Evolutionary conservation across 1,140 invertebrate genomes (phyloP), one percentile per base, ranked within the genome.

Genomic region (Musca vetustissima): DNA sequence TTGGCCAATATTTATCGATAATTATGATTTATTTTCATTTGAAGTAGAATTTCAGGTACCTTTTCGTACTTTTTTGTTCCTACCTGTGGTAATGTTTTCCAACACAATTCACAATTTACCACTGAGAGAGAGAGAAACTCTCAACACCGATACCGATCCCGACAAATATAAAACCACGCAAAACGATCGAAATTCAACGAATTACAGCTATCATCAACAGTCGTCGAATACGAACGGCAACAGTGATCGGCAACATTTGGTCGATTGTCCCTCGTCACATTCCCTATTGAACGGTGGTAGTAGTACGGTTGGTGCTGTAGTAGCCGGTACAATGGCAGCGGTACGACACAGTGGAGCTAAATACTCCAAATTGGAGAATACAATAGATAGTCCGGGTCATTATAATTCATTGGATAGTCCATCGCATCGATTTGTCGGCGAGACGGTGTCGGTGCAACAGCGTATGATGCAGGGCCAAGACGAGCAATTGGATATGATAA

Each of bases 341-440:
- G 74, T 80, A 72, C 80, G 85, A 71, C 90, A 91, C 78, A 90
- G 89, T 71, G 89, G 90, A 22, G 91, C 92, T 47, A 94, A 93
- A 77, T 96, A 97, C 80, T 94, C 92, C 14, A 92, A 95, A 79
- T 83, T 97, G 53, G 92, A 95, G 76, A 94, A 93, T 84, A 91
- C 95, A 77, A 84, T 90, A 11, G 94, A 96, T 80, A 92, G 91
- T 79, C 92, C 92, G 0, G 91, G 89, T 78, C 83, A 85, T 68
- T 85, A 85, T 70, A 83, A 84, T 50, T 73, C 73, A 1, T 59
- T 87, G 69, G 90, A 92, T 75, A 91, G 91, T 81, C 91, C 92
- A 0, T 90, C 91, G 74, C 87, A 88, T 79, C 85, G 87, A 64
- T 95, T 92, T 79, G 81, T 92, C 22, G 87, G 86, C 48, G 88